Evolutionary conservation across 2,888 invertebrate species (phyloP), one percentile per base, ranked within the genome.

Genomic region (Sesamia inferens): DNA sequence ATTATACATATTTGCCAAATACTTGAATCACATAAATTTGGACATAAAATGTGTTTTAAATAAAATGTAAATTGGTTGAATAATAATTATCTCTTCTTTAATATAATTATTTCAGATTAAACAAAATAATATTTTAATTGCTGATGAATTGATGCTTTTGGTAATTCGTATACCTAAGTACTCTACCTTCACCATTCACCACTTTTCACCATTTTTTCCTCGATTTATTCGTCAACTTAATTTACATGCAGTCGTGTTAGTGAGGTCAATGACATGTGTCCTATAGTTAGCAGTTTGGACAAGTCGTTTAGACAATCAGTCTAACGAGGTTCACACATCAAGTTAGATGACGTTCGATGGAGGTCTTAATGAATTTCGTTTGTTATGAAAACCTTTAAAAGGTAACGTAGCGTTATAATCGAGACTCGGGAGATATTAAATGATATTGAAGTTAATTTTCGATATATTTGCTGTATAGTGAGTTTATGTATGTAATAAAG

Each of bases 221-320:
- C 5, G 3, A 68, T 80, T 51, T 42, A 62, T 65, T 62, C n/a
- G 31, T 24, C 44, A 16, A 11, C n/a, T 47, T 24, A 62, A 74
- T 80, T 78, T 71, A 68, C 74, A 76, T 72, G 68, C 44, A 31
- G 31, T 31, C 31, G 31, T 31, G 65, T 79, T 66, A 76, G 70
- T 39, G 55, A 72, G 61, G 70, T 77, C 72, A 80, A 71, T 79
- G 78, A 72, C 78, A 58, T 65, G 54, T 42, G 22, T 62, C 68
- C 42, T 62, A 58, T 24, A 67, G 58, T 39, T 22, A 65, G 64
- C 47, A 67, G 51, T 67, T 72, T 73, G 71, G 69, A 74, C 69
- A 57, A 68, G 71, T 71, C 77, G 76, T 82, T 83, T 81, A 86
- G 66, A 73, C 80, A 85, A 85, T 75, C 69, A 73, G 57, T 61